A percentile compares a stretch with the other conserved stretches of the same genome.
phyloP scores from a whole-genome alignment of 2,888 invertebrate genomes.

The Acronicta aceris region DNA sequence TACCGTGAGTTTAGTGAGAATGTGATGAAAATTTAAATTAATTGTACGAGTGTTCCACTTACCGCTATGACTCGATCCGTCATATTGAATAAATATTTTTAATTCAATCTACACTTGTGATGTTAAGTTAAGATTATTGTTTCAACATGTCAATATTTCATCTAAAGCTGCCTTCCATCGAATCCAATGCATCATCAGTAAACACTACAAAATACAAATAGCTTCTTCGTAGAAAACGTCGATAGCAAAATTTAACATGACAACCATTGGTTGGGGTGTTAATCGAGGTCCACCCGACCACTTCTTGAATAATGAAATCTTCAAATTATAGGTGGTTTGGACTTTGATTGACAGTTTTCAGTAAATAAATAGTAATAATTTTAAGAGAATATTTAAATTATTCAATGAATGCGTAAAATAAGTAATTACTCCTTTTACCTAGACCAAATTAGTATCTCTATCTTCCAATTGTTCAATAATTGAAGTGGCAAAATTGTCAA shows the following conservation, averaged over 20 bases:
- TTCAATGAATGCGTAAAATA: too few relatives aligned
- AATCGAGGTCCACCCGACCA: conserved; percentile 2
- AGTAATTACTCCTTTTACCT: too few relatives aligned
- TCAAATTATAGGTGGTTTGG: too few relatives aligned
- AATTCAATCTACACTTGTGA: conserved; percentile 1
- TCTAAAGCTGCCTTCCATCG: conserved; percentile 35
- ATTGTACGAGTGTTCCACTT: conserved; percentile 57
- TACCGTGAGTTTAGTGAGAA: conserved; percentile 54
- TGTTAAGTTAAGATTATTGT: not conserved
- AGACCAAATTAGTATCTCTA: too few relatives aligned
- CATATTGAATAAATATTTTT: conserved; percentile 60
- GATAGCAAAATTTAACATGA: conserved; percentile 65
- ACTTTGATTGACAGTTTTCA: too few relatives aligned
- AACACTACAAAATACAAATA: conserved; percentile 6
- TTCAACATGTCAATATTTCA: conserved; percentile 19
- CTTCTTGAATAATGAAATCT: not conserved
- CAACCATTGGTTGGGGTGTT: conserved; percentile 80
- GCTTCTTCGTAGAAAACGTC: conserved; percentile 63
- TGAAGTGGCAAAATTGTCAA: too few relatives aligned
- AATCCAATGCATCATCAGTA: conserved; percentile 58
- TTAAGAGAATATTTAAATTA: too few relatives aligned
- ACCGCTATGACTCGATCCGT: conserved; percentile 81
- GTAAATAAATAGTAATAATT: too few relatives aligned
- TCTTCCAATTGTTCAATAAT: too few relatives aligned
- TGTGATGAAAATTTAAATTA: conserved; percentile 40